phyloP scores from a whole-genome alignment of 64 coral and sea anemone species.

The Catalaphyllia jardinei region DNA sequence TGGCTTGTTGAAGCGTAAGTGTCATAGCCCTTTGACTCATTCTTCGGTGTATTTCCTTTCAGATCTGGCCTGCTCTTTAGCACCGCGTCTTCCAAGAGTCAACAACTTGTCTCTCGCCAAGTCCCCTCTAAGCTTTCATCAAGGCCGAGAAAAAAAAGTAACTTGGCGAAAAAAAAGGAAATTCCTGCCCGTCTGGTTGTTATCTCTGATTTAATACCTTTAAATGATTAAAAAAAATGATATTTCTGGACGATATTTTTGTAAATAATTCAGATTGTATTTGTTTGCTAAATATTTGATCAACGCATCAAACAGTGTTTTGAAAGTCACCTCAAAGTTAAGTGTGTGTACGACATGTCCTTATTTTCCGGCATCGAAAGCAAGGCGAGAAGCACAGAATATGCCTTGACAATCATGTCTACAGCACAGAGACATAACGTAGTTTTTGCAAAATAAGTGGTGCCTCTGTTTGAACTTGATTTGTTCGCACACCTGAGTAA shows the following conservation, averaged over 20 bases:
- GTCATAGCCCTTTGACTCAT: constrained; percentile 48
- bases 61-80: constrained; percentile 12
- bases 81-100: constrained; percentile 33
- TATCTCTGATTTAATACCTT: constrained; percentile 61
- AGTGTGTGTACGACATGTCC: constrained; percentile 58
- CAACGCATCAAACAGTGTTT: constrained; percentile 54
- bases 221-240: constrained; percentile 60
- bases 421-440: not conserved
- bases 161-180: not conserved
- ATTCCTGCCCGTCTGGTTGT: not conserved
- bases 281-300: constrained; percentile 79
- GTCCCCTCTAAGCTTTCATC: constrained; percentile 15
- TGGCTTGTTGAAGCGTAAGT: constrained; percentile 35
- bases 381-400: not conserved
- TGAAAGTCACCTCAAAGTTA: constrained; percentile 91
- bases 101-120: not conserved
- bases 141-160: constrained; percentile 32
- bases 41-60: constrained; percentile 37
- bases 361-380: not conserved
- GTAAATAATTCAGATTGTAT: constrained; percentile 62
- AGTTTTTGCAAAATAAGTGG: constrained; percentile 27
- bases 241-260: constrained; percentile 47
- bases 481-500: constrained; percentile 34
- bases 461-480: not conserved
- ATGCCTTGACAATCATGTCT: constrained; percentile 10